These are phyloP conservation scores for Rhynchonycteris naso DNA, from an alignment of 2,797 vertebrate genomes.

Conservation along the genomic window DNA sequence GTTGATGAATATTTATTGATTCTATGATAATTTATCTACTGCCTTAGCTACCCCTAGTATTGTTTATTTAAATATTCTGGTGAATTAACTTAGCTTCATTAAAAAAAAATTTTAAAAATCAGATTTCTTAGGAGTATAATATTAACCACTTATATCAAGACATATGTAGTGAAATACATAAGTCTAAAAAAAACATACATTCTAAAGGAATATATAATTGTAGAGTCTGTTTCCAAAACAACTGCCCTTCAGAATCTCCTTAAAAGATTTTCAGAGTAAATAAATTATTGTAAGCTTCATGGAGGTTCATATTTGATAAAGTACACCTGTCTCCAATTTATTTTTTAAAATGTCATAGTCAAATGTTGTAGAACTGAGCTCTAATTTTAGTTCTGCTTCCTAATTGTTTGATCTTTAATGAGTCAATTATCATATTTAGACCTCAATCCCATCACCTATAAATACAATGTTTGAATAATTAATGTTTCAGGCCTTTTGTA, in stretches of 20 bases:
- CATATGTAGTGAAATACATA: background rate
- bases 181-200: background rate
- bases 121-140: background rate
- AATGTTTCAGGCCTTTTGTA: background rate
- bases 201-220: background rate
- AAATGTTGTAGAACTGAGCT: background rate
- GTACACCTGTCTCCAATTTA: background rate
- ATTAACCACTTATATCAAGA: background rate
- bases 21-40: background rate
- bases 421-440: slow-evolving; percentile 47
- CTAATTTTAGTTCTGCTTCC: slow-evolving; percentile 28
- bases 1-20: background rate
- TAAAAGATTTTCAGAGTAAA: background rate
- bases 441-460: background rate
- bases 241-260: background rate
- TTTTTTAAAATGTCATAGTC: slow-evolving; percentile 4
- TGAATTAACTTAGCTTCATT: background rate
- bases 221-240: background rate
- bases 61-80: background rate
- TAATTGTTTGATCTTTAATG: slow-evolving; percentile 49
- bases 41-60: background rate
- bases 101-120: background rate
- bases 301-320: slow-evolving; percentile 9
- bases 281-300: slow-evolving; percentile 13
- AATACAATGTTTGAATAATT: slow-evolving; percentile 26